phyloP scores from a whole-genome alignment of 2,113 vertebrate genomes.

The Clarias batrachus region DNA sequence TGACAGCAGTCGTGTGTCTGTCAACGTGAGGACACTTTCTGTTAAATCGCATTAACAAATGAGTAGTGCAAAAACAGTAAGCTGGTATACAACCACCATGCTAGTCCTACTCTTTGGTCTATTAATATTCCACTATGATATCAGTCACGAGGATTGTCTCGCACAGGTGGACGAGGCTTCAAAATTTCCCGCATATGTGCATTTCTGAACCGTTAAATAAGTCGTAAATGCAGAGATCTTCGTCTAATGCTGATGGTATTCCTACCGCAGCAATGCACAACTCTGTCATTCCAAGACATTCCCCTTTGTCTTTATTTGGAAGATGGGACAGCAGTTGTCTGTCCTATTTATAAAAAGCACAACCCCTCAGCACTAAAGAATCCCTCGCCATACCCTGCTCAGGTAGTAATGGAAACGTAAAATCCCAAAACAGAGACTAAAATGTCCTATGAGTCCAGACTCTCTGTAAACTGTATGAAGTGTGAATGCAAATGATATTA shows the following conservation, averaged over 20 bases:
- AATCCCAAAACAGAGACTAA: constrained; percentile 26
- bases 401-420: constrained; percentile 27
- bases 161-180: constrained; percentile 4
- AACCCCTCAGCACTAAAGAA: constrained; percentile 46
- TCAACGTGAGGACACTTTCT: not conserved
- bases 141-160: constrained; percentile 12
- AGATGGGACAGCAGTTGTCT: constrained; percentile 52
- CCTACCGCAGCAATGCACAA: not conserved
- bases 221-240: not conserved
- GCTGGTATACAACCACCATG: not conserved
- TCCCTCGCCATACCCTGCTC: constrained; percentile 9
- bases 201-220: not conserved
- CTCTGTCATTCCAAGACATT: constrained; percentile 38
- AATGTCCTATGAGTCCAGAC: not conserved
- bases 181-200: constrained; percentile 7
- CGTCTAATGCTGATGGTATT: not conserved
- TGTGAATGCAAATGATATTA: constrained; percentile 16
- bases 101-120: not conserved
- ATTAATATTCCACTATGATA: constrained; percentile 30
- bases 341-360: constrained; percentile 56
- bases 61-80: not conserved
- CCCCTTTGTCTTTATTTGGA: constrained; percentile 54
- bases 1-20: not conserved
- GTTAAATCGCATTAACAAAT: not conserved
- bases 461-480: constrained; percentile 34